Conservation (phyloP, 2,888 invertebrate genomes). For the Tachystola acroxantha region DNA sequence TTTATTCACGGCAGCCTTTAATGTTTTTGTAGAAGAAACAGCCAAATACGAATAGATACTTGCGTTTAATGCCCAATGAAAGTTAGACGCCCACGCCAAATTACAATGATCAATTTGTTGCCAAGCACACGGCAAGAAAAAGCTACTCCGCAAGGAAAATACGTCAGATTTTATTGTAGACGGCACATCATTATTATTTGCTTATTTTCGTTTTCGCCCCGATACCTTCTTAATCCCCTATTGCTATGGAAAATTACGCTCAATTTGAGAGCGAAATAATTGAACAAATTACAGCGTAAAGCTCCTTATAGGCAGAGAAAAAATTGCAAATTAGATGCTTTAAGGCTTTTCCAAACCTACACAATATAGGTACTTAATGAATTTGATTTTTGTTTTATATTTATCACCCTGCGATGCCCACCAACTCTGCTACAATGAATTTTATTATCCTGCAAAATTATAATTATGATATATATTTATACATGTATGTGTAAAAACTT, state of each 20-base stretch:
- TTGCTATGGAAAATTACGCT: constrained; percentile 53
- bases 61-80: background rate
- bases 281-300: constrained; percentile 58
- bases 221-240: constrained; percentile 45
- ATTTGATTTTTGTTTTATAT: too few relatives aligned
- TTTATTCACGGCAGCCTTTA: too few relatives aligned
- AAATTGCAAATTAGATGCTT: constrained; percentile 63
- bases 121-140: background rate
- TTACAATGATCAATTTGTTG: constrained; percentile 7
- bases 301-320: constrained; percentile 52
- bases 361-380: too few relatives aligned
- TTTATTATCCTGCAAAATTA: too few relatives aligned
- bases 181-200: constrained; percentile 56
- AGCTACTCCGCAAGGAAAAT: constrained; percentile 17
- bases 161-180: constrained; percentile 42
- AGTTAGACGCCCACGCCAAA: background rate
- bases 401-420: too few relatives aligned
- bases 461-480: too few relatives aligned
- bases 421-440: too few relatives aligned
- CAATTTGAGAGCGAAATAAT: constrained; percentile 61
- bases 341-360: constrained; percentile 39
- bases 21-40: too few relatives aligned
- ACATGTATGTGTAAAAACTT: too few relatives aligned
- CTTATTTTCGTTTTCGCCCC: constrained; percentile 53
- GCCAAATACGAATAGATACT: too few relatives aligned